Percentiles rank a stretch among this genome's conserved stretches.
Evolutionary conservation across 2,888 invertebrate genomes (phyloP).

Genomic region (Tiliacea citrago): DNA sequence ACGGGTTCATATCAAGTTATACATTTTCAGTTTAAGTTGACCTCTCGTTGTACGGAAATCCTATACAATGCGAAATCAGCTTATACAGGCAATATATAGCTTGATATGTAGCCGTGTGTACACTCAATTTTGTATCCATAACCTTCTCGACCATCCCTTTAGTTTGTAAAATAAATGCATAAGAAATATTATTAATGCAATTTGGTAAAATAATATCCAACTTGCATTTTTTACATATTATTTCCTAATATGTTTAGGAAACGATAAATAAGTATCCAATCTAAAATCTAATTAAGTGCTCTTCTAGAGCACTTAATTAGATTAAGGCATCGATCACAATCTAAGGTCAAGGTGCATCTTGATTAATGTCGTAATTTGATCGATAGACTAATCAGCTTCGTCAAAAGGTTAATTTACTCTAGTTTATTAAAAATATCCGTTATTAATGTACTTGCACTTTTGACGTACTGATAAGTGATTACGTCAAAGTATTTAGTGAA

Average conservation of each 20-base stretch:
- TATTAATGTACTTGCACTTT: slow-evolving; percentile 6
- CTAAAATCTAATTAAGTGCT: slow-evolving; percentile 47
- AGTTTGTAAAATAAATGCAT: neutral
- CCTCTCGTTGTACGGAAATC: too few species aligned
- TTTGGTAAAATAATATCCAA: too few species aligned
- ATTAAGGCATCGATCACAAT: slow-evolving; percentile 35
- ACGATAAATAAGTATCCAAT: slow-evolving; percentile 34
- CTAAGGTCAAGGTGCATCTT: slow-evolving; percentile 56
- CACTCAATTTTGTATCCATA: neutral
- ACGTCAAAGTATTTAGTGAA: slow-evolving; percentile 24
- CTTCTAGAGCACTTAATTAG: too few species aligned
- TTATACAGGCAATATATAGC: too few species aligned
- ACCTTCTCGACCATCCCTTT: neutral
- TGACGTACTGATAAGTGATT: slow-evolving; percentile 22
- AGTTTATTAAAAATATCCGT: slow-evolving; percentile 19
- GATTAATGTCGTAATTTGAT: slow-evolving; percentile 44
- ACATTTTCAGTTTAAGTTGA: too few species aligned
- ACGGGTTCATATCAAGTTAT: too few species aligned
- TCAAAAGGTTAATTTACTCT: slow-evolving; percentile 52
- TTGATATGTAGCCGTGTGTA: too few species aligned
- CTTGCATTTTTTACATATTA: neutral
- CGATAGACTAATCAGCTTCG: slow-evolving; percentile 27
- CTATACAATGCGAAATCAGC: too few species aligned
- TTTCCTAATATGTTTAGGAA: slow-evolving; percentile 18
- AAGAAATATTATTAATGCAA: neutral